These are phyloP conservation scores for Parasteatoda tepidariorum DNA, from an alignment of 1,140 invertebrate species.

Conservation along the genomic window DNA sequence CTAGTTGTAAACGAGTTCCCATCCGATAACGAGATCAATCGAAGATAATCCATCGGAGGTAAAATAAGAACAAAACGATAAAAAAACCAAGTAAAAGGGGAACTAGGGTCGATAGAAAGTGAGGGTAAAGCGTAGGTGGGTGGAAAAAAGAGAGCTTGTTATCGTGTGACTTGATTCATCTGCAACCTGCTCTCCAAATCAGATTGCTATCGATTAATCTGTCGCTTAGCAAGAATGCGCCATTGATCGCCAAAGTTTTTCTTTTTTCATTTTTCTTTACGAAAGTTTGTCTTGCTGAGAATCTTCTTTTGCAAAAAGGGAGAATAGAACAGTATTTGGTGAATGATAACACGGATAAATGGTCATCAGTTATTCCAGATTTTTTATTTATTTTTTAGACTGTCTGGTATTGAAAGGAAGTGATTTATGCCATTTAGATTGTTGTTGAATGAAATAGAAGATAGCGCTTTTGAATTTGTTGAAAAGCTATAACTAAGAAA, in stretches of 20 bases:
- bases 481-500: too few relatives aligned
- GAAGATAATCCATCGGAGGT: conserved; percentile 39
- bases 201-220: conserved; percentile 53
- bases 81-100: not conserved
- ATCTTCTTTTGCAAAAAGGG: not conserved
- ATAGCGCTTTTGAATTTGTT: too few relatives aligned
- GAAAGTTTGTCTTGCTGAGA: not conserved
- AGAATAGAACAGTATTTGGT: not conserved
- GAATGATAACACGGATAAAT: not conserved
- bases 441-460: not conserved
- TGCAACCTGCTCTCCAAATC: conserved; percentile 55
- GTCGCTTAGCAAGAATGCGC: not conserved
- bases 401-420: not conserved
- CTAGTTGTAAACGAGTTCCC: conserved; percentile 5
- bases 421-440: not conserved
- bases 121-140: not conserved
- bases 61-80: not conserved
- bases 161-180: conserved; percentile 57
- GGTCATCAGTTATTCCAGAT: not conserved
- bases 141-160: conserved; percentile 31
- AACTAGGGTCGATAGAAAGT: not conserved
- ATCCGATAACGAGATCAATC: conserved; percentile 46
- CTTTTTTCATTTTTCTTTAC: not conserved
- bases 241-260: conserved; percentile 4
- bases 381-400: not conserved